Evolutionary conservation across 1,140 invertebrate species (phyloP).

Genomic region (Tetragonula clypearis): DNA sequence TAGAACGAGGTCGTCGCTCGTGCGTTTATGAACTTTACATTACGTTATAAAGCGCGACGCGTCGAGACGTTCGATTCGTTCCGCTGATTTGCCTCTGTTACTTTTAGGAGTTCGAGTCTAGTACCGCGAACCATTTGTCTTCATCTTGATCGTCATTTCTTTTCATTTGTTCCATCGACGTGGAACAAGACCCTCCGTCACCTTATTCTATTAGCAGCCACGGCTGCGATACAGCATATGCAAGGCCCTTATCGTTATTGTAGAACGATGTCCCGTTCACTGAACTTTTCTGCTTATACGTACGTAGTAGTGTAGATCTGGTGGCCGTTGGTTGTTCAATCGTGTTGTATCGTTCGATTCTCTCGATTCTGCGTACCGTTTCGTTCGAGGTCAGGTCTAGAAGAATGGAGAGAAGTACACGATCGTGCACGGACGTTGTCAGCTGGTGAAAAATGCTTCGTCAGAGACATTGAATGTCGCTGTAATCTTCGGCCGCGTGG

Average conservation of each 20-base stretch:
- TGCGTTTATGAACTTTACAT: constrained; percentile 26
- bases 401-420: not conserved
- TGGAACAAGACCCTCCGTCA: constrained; percentile 54
- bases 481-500: not conserved
- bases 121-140: constrained; percentile 59
- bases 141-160: constrained; percentile 61
- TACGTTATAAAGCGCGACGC: constrained; percentile 2
- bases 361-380: constrained; percentile 15
- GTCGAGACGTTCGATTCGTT: constrained; percentile 49
- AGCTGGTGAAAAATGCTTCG: not conserved
- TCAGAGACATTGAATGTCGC: constrained; percentile 6
- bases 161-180: constrained; percentile 62
- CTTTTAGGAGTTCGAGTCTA: constrained; percentile 63
- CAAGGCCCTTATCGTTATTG: constrained; percentile 57
- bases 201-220: constrained; percentile 55
- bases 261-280: constrained; percentile 55
- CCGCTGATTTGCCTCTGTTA: constrained; percentile 49
- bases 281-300: constrained; percentile 50
- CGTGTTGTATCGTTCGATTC: not conserved
- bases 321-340: not conserved
- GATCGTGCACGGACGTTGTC: not conserved
- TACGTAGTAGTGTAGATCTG: not conserved
- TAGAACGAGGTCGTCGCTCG: constrained; percentile 40
- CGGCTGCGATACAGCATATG: constrained; percentile 41
- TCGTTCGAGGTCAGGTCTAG: not conserved